Conservation (phyloP, 2,888 invertebrate species). For the Acheta domesticus region DNA sequence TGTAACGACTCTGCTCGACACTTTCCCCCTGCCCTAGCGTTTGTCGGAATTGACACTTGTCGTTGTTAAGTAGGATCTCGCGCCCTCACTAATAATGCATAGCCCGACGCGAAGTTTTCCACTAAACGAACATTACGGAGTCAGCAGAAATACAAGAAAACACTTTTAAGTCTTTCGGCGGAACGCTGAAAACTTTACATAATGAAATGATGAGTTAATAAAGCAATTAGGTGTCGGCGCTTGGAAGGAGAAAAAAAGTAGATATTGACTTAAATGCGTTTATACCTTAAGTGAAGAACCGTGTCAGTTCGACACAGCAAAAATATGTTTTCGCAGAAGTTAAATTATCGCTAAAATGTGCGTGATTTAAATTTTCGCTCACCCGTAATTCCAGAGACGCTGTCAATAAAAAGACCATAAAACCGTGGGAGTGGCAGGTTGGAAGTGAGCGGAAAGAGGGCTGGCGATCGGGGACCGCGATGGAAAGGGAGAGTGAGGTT, state of each 20-base stretch:
- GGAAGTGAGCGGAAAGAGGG: not conserved
- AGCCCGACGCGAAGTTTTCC: not conserved
- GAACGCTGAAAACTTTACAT: constrained; percentile 3
- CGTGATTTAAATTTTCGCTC: constrained; percentile 18
- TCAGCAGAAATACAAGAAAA: constrained; percentile 10
- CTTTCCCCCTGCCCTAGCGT: not conserved
- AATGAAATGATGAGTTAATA: constrained; percentile 18
- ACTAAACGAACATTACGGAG: not conserved
- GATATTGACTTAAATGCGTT: constrained; percentile 5
- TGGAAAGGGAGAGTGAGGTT: too few species aligned
- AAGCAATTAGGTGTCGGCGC: constrained; percentile 9
- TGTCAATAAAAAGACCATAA: constrained; percentile 6
- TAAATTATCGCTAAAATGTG: constrained; percentile 1
- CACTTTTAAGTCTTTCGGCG: constrained; percentile 7
- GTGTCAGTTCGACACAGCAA: not conserved
- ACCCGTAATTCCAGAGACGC: not conserved
- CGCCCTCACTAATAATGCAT: not conserved
- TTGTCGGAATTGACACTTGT: constrained; percentile 1
- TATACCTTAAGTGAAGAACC: constrained; percentile 18
- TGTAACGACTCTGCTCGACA: too few species aligned
- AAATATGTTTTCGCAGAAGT: constrained; percentile 18
- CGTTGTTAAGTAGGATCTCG: not conserved
- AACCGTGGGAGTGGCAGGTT: not conserved
- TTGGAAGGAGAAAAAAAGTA: not conserved
- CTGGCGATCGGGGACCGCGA: not conserved